Conservation (phyloP, 1,140 invertebrate species). For the Drosophila sulfurigaster region DNA sequence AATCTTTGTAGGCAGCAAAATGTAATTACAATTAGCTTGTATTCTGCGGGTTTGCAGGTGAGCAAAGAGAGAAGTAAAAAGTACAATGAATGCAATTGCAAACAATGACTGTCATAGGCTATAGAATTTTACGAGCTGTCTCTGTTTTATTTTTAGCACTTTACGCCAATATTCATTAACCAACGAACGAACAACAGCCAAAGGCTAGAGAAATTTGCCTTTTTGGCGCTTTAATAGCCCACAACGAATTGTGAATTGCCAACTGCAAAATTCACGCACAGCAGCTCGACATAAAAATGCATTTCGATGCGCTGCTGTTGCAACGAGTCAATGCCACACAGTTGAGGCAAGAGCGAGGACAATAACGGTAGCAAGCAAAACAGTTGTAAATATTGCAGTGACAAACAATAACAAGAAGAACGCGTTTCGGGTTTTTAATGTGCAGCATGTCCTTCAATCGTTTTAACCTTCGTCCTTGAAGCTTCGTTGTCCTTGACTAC, state of each 20-base stretch:
- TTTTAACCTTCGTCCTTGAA: slow-evolving; percentile 62
- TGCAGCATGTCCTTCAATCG: slow-evolving; percentile 58
- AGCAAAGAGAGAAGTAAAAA: background rate
- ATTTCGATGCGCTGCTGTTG: slow-evolving; percentile 73
- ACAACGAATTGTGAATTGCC: slow-evolving; percentile 71
- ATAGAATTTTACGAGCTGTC: slow-evolving; percentile 25
- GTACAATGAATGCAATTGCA: background rate
- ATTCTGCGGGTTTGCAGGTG: slow-evolving; percentile 2
- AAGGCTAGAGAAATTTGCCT: slow-evolving; percentile 15
- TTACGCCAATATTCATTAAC: slow-evolving; percentile 48
- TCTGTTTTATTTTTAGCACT: slow-evolving; percentile 55
- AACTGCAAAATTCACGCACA: slow-evolving; percentile 65
- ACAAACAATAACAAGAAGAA: slow-evolving; percentile 35
- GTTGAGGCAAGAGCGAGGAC: background rate
- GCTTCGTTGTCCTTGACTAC: slow-evolving; percentile 54
- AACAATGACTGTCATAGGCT: slow-evolving; percentile 23
- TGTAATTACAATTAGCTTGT: slow-evolving; percentile 20
- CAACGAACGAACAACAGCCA: slow-evolving; percentile 24
- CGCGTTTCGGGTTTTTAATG: slow-evolving; percentile 41
- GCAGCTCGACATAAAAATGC: slow-evolving; percentile 67
- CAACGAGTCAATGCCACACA: slow-evolving; percentile 12
- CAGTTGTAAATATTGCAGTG: slow-evolving; percentile 67
- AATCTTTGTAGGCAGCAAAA: background rate
- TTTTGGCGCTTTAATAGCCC: slow-evolving; percentile 70
- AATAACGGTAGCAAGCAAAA: slow-evolving; percentile 62